Conservation (phyloP, 2,797 vertebrate species). For the Nothura maculosa region DNA sequence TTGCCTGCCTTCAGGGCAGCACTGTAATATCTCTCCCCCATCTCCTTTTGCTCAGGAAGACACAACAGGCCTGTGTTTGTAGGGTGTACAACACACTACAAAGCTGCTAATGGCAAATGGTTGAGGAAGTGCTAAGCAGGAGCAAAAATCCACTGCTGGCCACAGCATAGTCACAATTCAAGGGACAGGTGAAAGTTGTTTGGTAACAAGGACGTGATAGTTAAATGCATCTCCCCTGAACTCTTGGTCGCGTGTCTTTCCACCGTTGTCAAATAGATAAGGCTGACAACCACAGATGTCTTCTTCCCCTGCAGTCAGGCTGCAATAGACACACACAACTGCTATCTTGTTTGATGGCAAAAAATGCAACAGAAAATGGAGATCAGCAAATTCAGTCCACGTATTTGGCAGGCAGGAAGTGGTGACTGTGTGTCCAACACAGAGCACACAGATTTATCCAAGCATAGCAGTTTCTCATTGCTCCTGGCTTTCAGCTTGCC, state of each 20-base stretch:
- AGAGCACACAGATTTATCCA: not conserved
- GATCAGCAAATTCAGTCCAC: not conserved
- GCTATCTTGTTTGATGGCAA: not conserved
- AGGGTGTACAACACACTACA: not conserved
- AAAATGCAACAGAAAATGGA: not conserved
- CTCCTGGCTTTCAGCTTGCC: slow-evolving; percentile 49
- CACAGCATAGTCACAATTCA: not conserved
- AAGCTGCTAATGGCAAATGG: not conserved
- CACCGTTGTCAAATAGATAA: not conserved
- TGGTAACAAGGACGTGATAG: not conserved
- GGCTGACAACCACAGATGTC: not conserved
- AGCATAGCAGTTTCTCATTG: slow-evolving; percentile 18
- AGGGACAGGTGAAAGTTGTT: not conserved
- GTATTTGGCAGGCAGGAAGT: slow-evolving; percentile 17
- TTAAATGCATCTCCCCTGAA: not conserved
- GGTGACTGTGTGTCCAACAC: not conserved
- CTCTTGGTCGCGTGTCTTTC: not conserved
- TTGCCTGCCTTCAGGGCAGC: not conserved
- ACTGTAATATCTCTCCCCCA: not conserved
- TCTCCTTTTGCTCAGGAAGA: not conserved
- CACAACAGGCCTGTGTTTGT: fast-evolving
- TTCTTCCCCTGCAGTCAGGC: not conserved
- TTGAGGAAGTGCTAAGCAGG: not conserved
- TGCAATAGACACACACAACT: not conserved
- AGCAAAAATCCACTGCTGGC: not conserved